Percentiles rank a stretch among this genome's conserved stretches.
Evolutionary conservation across 1,140 invertebrate genomes (phyloP).

Genomic region (Lordiphosa stackelbergi): DNA sequence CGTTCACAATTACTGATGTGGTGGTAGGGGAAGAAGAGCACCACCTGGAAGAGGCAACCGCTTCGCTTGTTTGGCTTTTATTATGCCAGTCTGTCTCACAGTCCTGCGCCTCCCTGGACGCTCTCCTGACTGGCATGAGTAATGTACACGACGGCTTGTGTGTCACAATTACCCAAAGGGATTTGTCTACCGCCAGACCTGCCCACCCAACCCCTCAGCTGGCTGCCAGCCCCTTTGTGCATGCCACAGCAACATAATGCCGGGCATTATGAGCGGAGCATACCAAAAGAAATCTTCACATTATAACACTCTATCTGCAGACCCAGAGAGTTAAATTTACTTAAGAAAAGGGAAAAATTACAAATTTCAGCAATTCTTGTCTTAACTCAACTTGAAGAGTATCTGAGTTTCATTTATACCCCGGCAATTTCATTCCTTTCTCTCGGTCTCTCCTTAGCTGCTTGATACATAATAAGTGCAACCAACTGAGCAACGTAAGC

Average conservation of each 20-base stretch:
- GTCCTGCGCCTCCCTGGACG: neutral
- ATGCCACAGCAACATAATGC: conserved; percentile 18
- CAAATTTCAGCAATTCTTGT: too few species aligned
- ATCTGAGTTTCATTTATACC: neutral
- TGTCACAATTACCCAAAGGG: conserved; percentile 27
- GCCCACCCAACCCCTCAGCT: neutral
- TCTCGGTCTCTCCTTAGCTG: neutral
- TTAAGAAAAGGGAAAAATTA: neutral
- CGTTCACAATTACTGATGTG: conserved; percentile 22
- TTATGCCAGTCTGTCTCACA: conserved; percentile 11
- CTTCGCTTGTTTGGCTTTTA: conserved; percentile 23
- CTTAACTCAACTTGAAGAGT: neutral
- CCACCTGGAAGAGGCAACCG: conserved; percentile 15
- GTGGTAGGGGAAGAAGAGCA: neutral
- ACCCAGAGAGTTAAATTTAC: neutral
- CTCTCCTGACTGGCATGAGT: conserved; percentile 6
- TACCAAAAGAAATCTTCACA: conserved; percentile 3
- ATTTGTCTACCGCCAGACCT: conserved; percentile 13
- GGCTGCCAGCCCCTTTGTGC: conserved; percentile 4
- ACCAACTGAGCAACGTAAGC: conserved; percentile 12
- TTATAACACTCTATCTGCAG: conserved; percentile 2
- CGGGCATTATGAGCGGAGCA: conserved; percentile 9
- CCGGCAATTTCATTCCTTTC: neutral
- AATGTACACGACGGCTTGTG: conserved; percentile 24
- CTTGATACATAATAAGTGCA: conserved; percentile 18